phyloP scores from a whole-genome alignment of 2,888 invertebrate genomes.

The Eupithecia subfuscata region DNA sequence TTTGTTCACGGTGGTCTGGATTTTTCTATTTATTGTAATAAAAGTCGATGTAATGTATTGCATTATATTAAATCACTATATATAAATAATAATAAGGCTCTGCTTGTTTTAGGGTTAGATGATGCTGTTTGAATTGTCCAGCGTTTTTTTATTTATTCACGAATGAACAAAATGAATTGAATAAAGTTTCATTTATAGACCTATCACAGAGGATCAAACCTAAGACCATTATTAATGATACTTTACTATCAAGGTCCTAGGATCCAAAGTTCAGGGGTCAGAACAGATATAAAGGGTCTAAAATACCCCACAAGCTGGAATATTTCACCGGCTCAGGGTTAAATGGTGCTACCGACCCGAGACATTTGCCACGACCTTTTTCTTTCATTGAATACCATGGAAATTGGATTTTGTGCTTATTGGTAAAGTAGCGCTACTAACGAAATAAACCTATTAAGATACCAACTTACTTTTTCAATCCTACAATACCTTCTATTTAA shows the following conservation, averaged over 20 bases:
- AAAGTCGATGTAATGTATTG: too few relatives aligned
- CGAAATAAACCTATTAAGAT: background rate
- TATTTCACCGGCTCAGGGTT: constrained; percentile 34
- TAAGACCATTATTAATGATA: constrained; percentile 27
- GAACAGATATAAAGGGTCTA: constrained; percentile 32
- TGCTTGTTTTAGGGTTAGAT: background rate
- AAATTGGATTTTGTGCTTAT: constrained; percentile 17
- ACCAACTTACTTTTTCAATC: too few relatives aligned
- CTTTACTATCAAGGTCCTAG: constrained; percentile 18
- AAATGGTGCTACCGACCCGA: constrained; percentile 34
- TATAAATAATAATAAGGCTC: background rate
- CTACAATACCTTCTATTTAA: too few relatives aligned
- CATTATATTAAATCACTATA: too few relatives aligned
- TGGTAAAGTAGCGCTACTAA: background rate
- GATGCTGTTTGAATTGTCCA: background rate
- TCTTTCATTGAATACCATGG: constrained; percentile 38
- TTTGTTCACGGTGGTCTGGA: too few relatives aligned
- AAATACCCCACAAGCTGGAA: constrained; percentile 26
- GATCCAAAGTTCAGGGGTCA: constrained; percentile 10
- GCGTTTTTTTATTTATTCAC: background rate
- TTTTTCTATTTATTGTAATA: too few relatives aligned
- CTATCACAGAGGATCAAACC: constrained; percentile 29
- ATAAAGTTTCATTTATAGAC: constrained; percentile 14
- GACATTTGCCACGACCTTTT: constrained; percentile 43
- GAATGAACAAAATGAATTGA: background rate